Evolutionary conservation across 2,113 vertebrate genomes (phyloP), one percentile per base, ranked within the genome.

Genomic region (Felis chaus): DNA sequence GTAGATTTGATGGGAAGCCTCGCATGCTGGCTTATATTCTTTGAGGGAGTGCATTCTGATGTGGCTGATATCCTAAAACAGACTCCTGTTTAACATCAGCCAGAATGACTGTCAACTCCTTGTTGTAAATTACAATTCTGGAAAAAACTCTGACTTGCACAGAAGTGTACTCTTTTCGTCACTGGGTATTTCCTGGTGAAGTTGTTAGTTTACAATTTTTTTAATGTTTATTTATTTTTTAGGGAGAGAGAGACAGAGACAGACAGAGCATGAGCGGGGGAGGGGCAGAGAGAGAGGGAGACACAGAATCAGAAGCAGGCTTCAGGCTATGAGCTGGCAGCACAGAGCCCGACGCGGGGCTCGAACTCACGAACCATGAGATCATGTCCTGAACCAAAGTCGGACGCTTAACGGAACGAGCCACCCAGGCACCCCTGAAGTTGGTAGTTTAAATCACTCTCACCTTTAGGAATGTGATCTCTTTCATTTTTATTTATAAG

Each of bases 131-230:
- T 9, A 63, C 81, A 96, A 41, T 90, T 29, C 65, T 29, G 39
- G 33, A 16, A 36, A 41, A 41, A 41, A 29, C 29, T 23, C 19
- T n/a, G 21, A 74, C 79, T 45, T 65, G 36, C 13, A 55, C 61
- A 81, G 74, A 66, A 81, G 33, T 3, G 29, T 3, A 11, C 6
- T 57, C 55, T 80, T 83, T 79, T n/a, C 68, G 33, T 88, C 41
- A 36, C 41, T 33, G 36, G 14, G 11, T 87, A n/a, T 71, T 93
- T 96, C 68, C 88, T 61, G 55, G 69, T 63, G 33, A 61, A n/a
- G 69, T 16, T 48, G 15, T 53, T 63, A 61, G 57, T 25, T 61
- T 23, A 61, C 0, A 61, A 61, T 1, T 23, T 25, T 23, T 61
- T 23, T 21, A 61, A 25, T 61, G 57, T 61, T 61, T 61, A 21